A percentile compares a stretch with the other conserved stretches of the same genome.
phyloP scores from a whole-genome alignment of 2,113 vertebrate genomes.

The Brienomyrus longianalis region DNA sequence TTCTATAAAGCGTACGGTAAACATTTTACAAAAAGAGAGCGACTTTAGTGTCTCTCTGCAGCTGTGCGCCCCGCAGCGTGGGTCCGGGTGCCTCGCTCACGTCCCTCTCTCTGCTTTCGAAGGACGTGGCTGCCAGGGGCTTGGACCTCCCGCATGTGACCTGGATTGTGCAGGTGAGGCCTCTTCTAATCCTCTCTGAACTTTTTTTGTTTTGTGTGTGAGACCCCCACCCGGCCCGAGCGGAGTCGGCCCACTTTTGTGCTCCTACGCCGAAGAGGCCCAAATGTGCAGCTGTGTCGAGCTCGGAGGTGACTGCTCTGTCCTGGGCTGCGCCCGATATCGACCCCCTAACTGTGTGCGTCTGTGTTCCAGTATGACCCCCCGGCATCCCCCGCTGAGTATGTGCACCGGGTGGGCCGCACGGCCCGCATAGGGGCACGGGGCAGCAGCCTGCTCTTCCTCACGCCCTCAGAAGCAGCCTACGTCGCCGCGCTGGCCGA shows the following conservation, averaged over 20 bases:
- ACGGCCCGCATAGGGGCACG: constrained; percentile 82
- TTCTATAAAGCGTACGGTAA: background rate
- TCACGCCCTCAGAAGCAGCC: constrained; percentile 80
- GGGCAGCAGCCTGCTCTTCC: constrained; percentile 86
- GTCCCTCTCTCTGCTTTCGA: constrained; percentile 36
- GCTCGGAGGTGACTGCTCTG: background rate
- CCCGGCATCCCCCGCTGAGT: constrained; percentile 74
- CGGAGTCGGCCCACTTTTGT: background rate
- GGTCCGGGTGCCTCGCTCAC: constrained; percentile 40
- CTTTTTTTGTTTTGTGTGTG: background rate
- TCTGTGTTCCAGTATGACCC: constrained; percentile 70
- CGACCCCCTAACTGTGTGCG: background rate
- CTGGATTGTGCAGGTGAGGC: constrained; percentile 87
- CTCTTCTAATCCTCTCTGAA: background rate
- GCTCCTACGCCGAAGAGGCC: background rate
- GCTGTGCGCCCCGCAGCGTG: background rate
- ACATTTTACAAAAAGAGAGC: background rate
- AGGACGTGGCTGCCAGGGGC: constrained; percentile 93
- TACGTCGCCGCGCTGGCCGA: constrained; percentile 80
- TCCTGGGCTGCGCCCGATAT: background rate
- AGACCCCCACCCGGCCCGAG: background rate
- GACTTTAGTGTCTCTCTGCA: background rate
- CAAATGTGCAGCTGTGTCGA: background rate
- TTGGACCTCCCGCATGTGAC: constrained; percentile 86
- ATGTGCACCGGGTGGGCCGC: constrained; percentile 86